Conservation (phyloP, 2,113 vertebrate genomes). For the Arenaria interpres region DNA sequence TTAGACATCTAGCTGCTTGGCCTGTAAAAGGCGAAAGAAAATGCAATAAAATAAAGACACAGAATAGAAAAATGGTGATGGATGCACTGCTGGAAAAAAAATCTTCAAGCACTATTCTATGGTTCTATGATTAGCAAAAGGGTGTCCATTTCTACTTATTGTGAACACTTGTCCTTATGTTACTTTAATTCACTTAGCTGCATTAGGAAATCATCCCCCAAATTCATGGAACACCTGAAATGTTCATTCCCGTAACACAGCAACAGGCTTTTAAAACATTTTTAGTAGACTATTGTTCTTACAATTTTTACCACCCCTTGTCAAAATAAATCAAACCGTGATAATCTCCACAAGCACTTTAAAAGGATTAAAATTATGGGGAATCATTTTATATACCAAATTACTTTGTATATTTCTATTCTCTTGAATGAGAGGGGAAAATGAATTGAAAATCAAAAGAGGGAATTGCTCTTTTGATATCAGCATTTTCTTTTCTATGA, state of each 20-base stretch:
- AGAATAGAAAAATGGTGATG: neutral
- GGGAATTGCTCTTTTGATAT: slow-evolving; percentile 69
- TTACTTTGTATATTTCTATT: slow-evolving; percentile 70
- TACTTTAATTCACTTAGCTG: slow-evolving; percentile 47
- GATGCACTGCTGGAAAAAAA: neutral
- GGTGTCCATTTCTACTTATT: slow-evolving; percentile 31
- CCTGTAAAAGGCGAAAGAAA: neutral
- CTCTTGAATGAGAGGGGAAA: slow-evolving; percentile 66
- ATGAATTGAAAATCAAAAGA: slow-evolving; percentile 70
- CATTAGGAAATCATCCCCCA: slow-evolving; percentile 56
- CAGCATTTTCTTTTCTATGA: slow-evolving; percentile 61
- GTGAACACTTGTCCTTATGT: neutral
- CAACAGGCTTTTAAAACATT: slow-evolving; percentile 68
- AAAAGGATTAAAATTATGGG: slow-evolving; percentile 67
- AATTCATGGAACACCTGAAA: slow-evolving; percentile 56
- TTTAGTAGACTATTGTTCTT: slow-evolving; percentile 68
- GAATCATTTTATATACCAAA: slow-evolving; percentile 66
- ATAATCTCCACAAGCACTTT: slow-evolving; percentile 65
- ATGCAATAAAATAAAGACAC: neutral
- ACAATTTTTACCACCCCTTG: slow-evolving; percentile 60
- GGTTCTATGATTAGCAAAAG: neutral
- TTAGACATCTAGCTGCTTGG: neutral
- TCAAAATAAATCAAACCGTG: slow-evolving; percentile 72
- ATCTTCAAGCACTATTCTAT: neutral
- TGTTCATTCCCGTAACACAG: slow-evolving; percentile 40